Evolutionary conservation across 2,113 vertebrate genomes (phyloP).

Genomic region (Tachuris rubrigastra): DNA sequence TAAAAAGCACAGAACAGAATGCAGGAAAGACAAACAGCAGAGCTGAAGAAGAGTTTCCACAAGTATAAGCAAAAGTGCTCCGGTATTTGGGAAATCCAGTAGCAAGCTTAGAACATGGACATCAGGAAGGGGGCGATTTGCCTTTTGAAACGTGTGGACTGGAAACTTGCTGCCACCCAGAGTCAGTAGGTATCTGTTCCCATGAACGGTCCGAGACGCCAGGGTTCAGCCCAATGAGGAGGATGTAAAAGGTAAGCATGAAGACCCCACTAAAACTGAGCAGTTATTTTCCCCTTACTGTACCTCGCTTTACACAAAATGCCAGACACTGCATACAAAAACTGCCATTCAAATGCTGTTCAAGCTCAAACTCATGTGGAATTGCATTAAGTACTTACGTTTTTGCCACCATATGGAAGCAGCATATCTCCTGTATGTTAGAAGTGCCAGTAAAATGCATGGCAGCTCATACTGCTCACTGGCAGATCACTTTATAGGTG

Average conservation of each 20-base stretch:
- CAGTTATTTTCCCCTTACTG: background rate
- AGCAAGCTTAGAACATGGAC: accelerated
- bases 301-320: background rate
- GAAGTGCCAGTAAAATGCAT: background rate
- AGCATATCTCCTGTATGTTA: accelerated
- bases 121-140: accelerated
- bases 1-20: background rate
- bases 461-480: no score
- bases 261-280: background rate
- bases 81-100: accelerated
- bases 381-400: background rate
- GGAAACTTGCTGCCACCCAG: background rate
- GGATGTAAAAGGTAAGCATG: no score
- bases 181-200: accelerated
- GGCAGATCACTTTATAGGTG: background rate
- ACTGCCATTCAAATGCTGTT: background rate
- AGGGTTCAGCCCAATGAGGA: background rate
- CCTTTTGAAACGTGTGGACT: accelerated
- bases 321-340: background rate
- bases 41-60: background rate
- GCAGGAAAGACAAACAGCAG: background rate
- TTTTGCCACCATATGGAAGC: background rate
- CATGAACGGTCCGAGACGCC: accelerated
- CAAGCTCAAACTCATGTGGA: background rate
- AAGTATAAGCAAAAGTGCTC: background rate